A percentile compares a stretch with the other conserved stretches of the same genome.
Conservation (phyloP, 2,888 invertebrate genomes). For the Cerastis rubricosa region DNA sequence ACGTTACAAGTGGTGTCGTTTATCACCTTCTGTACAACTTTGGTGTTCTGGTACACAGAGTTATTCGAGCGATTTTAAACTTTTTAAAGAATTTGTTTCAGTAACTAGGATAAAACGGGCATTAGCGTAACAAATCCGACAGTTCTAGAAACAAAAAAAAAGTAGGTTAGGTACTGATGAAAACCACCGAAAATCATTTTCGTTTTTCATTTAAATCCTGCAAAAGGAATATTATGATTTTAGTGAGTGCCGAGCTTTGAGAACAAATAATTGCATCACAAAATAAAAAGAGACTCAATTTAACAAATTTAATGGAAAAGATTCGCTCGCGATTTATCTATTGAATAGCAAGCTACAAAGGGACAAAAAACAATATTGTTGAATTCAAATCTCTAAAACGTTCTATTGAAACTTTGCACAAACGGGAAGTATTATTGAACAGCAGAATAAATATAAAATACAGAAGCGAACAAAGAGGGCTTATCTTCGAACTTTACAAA, state of each 20-base stretch:
- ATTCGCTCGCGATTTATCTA: not conserved
- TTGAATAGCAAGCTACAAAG: slow-evolving; percentile 17
- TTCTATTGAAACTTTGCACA: slow-evolving; percentile 30
- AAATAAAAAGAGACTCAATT: not conserved
- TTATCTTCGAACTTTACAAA: slow-evolving; percentile 62
- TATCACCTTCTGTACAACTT: slow-evolving; percentile 24
- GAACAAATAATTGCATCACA: not conserved
- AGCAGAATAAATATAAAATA: slow-evolving; percentile 49
- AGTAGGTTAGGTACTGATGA: not conserved
- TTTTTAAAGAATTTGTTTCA: not conserved
- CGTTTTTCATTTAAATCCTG: not conserved
- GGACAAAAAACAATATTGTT: slow-evolving; percentile 20
- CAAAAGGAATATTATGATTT: not conserved
- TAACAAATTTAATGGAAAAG: not conserved
- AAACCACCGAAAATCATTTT: not conserved
- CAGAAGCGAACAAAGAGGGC: slow-evolving; percentile 53
- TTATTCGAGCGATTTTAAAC: not conserved
- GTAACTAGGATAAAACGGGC: not conserved
- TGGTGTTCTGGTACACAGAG: slow-evolving; percentile 17
- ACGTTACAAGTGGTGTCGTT: slow-evolving; percentile 42
- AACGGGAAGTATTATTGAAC: slow-evolving; percentile 36
- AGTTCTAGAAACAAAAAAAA: not conserved
- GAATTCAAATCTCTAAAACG: slow-evolving; percentile 34
- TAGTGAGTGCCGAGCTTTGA: not conserved
- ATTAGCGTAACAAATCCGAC: not conserved